Evolutionary conservation across 2,113 vertebrate species (phyloP).

Genomic region (Geococcyx californianus): DNA sequence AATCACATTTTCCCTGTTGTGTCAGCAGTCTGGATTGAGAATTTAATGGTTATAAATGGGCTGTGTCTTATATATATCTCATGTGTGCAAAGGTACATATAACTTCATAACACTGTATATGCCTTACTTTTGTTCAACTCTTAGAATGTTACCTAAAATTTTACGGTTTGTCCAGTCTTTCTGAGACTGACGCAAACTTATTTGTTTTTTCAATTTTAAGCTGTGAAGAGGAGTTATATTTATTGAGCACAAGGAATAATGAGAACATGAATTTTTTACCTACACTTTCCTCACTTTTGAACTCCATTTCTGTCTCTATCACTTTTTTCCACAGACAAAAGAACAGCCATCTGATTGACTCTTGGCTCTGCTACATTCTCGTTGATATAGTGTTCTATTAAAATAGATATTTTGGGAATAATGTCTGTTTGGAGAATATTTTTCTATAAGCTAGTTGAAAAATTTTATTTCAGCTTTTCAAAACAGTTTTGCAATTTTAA

Average conservation of each 20-base stretch:
- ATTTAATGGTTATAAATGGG: slow-evolving; percentile 54
- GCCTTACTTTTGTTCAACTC: background rate
- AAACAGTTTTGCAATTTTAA: background rate
- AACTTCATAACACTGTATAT: background rate
- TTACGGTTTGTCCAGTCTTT: background rate
- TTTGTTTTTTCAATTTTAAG: background rate
- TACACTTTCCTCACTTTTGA: background rate
- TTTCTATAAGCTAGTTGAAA: background rate
- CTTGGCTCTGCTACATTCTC: background rate
- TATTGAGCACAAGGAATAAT: background rate
- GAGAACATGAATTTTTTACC: background rate
- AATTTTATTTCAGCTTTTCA: background rate
- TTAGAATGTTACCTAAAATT: background rate
- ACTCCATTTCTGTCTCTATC: background rate
- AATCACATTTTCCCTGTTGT: slow-evolving; percentile 54
- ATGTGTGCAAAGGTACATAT: background rate
- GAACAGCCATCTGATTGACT: background rate
- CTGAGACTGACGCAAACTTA: background rate
- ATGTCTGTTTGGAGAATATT: background rate
- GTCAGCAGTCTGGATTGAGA: slow-evolving; percentile 33
- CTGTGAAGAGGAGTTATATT: background rate
- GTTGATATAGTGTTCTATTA: background rate
- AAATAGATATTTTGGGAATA: background rate
- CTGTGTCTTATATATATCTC: background rate
- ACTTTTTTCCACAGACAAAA: background rate